Evolutionary conservation across 2,113 vertebrate genomes (phyloP).

Genomic region (Euleptes europaea): DNA sequence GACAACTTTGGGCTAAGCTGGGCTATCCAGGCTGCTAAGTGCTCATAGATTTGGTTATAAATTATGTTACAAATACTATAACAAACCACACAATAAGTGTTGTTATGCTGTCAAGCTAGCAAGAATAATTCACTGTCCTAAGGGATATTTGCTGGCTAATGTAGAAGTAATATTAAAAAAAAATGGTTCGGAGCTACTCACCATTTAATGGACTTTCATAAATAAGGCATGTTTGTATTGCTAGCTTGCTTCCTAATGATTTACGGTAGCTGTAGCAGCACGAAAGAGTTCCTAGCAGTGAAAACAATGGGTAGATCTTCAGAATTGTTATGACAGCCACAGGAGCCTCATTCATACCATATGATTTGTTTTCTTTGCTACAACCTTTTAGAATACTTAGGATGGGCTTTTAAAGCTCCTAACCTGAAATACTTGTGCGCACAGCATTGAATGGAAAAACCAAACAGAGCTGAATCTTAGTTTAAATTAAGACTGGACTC

Average conservation of each 20-base stretch:
- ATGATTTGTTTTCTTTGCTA: too few species aligned
- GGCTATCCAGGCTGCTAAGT: too few species aligned
- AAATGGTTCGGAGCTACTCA: fast-evolving
- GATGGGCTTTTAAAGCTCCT: too few species aligned
- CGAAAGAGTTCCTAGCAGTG: not conserved
- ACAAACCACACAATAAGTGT: not conserved
- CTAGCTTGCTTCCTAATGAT: not conserved
- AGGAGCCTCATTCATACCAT: too few species aligned
- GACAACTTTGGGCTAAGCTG: too few species aligned
- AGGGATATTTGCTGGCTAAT: fast-evolving
- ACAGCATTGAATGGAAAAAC: too few species aligned
- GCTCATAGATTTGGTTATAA: not conserved
- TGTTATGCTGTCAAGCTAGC: not conserved
- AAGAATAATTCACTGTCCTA: fast-evolving
- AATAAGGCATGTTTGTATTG: not conserved
- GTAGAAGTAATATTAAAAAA: fast-evolving
- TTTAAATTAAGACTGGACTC: too few species aligned
- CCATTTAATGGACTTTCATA: not conserved
- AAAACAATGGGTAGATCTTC: not conserved
- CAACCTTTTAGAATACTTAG: too few species aligned
- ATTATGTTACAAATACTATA: not conserved
- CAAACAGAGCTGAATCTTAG: too few species aligned
- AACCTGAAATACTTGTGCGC: too few species aligned
- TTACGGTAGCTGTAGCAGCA: not conserved
- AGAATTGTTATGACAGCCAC: not conserved